A percentile compares a stretch with the other conserved stretches of the same genome.
phyloP scores from a whole-genome alignment of 2,113 vertebrate species.

The Nycticebus coucang region DNA sequence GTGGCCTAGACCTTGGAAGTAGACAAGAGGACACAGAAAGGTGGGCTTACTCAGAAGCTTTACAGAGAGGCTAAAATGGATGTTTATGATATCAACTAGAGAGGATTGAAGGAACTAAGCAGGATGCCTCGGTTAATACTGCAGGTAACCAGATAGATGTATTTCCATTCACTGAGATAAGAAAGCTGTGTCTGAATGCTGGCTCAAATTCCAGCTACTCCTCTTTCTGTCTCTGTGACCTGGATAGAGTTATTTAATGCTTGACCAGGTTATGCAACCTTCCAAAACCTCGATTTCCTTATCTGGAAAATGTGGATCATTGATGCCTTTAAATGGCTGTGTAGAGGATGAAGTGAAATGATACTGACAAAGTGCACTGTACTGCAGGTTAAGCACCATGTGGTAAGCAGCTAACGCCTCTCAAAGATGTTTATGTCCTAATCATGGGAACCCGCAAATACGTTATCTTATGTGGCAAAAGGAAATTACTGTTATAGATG shows the following conservation, averaged over 20 bases:
- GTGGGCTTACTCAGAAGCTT: neutral
- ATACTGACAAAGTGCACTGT: neutral
- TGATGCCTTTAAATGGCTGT: neutral
- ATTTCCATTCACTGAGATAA: neutral
- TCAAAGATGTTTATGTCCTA: neutral
- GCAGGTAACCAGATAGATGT: neutral
- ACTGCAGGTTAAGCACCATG: accelerated
- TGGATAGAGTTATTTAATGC: neutral
- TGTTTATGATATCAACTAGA: neutral
- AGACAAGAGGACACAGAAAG: neutral
- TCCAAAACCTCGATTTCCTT: neutral
- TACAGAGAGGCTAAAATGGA: neutral
- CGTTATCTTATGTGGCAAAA: neutral
- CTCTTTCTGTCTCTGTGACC: neutral
- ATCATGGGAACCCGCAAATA: neutral
- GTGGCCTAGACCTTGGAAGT: no score
- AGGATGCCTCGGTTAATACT: neutral
- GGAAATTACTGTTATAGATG: neutral
- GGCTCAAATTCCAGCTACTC: neutral
- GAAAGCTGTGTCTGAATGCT: neutral
- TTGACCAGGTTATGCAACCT: neutral
- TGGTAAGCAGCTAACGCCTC: no score
- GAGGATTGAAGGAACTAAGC: neutral
- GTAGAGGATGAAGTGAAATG: neutral
- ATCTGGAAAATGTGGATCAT: neutral